phyloP scores from a whole-genome alignment of 2,113 vertebrate genomes.

The Orientallactaga bullata region DNA sequence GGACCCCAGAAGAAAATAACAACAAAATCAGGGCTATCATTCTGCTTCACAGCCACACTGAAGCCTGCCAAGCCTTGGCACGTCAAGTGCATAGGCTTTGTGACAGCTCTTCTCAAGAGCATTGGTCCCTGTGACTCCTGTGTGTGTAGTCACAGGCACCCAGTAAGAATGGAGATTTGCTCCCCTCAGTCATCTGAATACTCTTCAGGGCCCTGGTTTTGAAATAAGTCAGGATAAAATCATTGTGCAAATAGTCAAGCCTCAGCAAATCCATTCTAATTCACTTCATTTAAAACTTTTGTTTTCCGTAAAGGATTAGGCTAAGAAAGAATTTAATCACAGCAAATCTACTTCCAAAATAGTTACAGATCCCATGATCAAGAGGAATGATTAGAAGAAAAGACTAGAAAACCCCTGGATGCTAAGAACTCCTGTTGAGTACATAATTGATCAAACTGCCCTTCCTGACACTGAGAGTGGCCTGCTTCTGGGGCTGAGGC shows the following conservation, averaged over 20 bases:
- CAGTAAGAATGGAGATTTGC: not conserved
- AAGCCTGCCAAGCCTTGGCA: not conserved
- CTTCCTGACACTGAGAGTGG: not conserved
- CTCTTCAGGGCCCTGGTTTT: not conserved
- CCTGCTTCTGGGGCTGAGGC: not conserved
- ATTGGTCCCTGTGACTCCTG: not conserved
- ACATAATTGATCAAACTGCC: not conserved
- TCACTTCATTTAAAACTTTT: constrained; percentile 60
- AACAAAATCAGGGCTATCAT: not conserved
- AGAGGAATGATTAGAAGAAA: constrained; percentile 55
- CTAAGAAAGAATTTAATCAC: constrained; percentile 74
- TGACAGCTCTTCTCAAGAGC: not conserved
- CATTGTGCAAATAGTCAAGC: constrained; percentile 13
- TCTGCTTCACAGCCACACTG: not conserved
- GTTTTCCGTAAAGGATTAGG: constrained; percentile 73
- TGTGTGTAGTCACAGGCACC: not conserved
- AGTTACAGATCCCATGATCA: constrained; percentile 63
- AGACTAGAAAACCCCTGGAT: not conserved
- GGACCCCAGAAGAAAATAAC: not conserved
- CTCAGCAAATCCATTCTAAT: constrained; percentile 59
- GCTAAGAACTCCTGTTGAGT: constrained; percentile 7
- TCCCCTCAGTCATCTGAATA: not conserved
- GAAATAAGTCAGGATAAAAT: constrained; percentile 21
- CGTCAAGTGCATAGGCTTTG: not conserved
- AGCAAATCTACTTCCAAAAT: constrained; percentile 70